Base-by-base conservation (phyloP, 2,113 vertebrate species). In the Rhodinocichla rosea region DNA sequence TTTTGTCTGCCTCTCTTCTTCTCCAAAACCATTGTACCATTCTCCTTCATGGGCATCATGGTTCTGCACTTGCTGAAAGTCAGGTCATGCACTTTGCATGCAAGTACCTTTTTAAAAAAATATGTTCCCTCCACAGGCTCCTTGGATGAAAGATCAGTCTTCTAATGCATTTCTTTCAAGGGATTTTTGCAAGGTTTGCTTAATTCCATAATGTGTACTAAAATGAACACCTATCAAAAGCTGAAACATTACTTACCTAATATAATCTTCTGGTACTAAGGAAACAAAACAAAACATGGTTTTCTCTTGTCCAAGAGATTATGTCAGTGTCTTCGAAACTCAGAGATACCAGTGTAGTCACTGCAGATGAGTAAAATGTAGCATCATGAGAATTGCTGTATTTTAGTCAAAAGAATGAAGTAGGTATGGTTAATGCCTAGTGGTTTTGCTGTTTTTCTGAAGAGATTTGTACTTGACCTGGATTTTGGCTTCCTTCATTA, bases 401-500 rank as follows among this genome's bases (percentile, higher is more conserved):
- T 91, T 89, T 87, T 83, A 87, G 35, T 92, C 37, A 85, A 79
- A 96, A 90, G 64, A 44, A 70, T 95, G 37, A 64, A 69, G 67
- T 37, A 77, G 79, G 39, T 94, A 50, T 80, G 94, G 68, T 76
- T 76, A n/a, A 59, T 67, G 10, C n/a, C 83, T 68, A 80, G n/a
- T 92, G 77, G 11, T 50, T 95, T 94, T 84, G 28, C 56, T 62
- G 0, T 28, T 94, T 95, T 95, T 91, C 90, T 90, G 55, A 85
- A 45, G 74, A 85, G 39, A 93, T 75, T 70, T 75, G 44, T 71
- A 83, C 85, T 92, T 71, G 57, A n/a, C 27, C 17, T 77, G 65
- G 44, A 21, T 90, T 92, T 96, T 86, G 70, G 49, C 82, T 95
- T 94, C 37, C 78, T 84, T 91, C 45, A 60, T 62, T 68, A 89